These are phyloP conservation scores for Ardeotis arabs DNA, from an alignment of 2,113 vertebrate species.

Conservation along the genomic window DNA sequence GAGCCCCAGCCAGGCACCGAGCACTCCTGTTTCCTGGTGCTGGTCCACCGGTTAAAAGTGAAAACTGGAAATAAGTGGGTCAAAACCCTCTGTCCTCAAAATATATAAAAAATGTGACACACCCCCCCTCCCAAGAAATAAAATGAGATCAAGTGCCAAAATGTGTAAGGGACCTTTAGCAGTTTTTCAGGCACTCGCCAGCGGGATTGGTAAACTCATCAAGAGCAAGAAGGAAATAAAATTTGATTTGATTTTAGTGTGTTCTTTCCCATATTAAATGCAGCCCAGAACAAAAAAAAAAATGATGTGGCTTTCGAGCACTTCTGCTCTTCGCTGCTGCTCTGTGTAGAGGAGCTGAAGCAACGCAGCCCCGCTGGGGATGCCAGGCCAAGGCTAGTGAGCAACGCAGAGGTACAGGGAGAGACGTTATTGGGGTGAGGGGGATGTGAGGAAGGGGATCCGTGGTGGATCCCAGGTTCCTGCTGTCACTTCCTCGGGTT, in stretches of 20 bases:
- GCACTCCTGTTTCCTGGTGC: not conserved
- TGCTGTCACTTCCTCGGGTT: not conserved
- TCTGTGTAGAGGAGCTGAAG: rapidly evolving
- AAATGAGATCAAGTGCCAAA: not conserved
- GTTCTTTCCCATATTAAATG: not conserved
- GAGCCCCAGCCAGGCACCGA: not conserved
- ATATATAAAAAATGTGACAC: rapidly evolving
- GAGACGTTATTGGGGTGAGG: not conserved
- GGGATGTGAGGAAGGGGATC: not conserved
- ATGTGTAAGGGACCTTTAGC: not conserved
- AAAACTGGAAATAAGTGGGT: not conserved
- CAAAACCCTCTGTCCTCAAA: not conserved
- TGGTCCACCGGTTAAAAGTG: rapidly evolving
- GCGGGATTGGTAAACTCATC: not conserved
- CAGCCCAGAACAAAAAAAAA: not conserved
- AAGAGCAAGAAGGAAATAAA: not conserved
- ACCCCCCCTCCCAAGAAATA: not conserved
- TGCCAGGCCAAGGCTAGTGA: not conserved
- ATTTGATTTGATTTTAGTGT: not conserved
- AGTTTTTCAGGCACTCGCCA: not conserved
- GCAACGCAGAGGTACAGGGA: not conserved
- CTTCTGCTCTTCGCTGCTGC: not conserved
- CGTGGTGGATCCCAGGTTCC: not conserved
- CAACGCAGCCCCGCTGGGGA: rapidly evolving
- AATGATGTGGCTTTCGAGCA: not conserved